A percentile compares a stretch with the other conserved stretches of the same genome.
phyloP scores from a whole-genome alignment of 2,888 invertebrate species.

The Anthrax anthrax region DNA sequence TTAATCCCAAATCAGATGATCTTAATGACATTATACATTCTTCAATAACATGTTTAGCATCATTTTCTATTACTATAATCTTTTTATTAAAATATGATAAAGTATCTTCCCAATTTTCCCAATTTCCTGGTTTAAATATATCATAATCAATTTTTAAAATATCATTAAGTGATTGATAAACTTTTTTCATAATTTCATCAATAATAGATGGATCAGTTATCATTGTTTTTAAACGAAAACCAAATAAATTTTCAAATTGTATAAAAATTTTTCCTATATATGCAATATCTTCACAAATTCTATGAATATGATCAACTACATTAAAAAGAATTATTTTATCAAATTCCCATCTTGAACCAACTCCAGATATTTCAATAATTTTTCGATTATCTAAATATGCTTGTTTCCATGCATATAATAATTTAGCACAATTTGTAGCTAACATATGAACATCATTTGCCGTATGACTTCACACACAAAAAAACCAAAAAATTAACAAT shows the following conservation, averaged over 20 bases:
- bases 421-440: conserved; percentile 29
- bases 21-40: conserved; percentile 67
- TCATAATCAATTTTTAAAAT: conserved; percentile 70
- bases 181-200: conserved; percentile 68
- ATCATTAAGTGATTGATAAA: conserved; percentile 60
- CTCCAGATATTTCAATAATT: conserved; percentile 74
- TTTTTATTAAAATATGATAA: conserved; percentile 64
- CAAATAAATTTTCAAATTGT: conserved; percentile 83
- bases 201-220: conserved; percentile 77
- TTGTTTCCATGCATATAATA: conserved; percentile 35
- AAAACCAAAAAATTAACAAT: too few relatives aligned
- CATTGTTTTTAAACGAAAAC: conserved; percentile 70
- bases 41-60: conserved; percentile 74
- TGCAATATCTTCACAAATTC: conserved; percentile 65
- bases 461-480: conserved; percentile 17
- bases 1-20: conserved; percentile 69
- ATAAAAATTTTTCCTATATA: conserved; percentile 65
- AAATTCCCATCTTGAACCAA: conserved; percentile 84
- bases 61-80: conserved; percentile 57
- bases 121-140: conserved; percentile 60
- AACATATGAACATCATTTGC: conserved; percentile 26
- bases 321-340: conserved; percentile 67
- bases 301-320: conserved; percentile 70
- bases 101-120: conserved; percentile 76
- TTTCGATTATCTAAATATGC: conserved; percentile 63